Base-by-base conservation (phyloP, 2,888 invertebrate species). In the Drosophila nr. perissopoda region DNA sequence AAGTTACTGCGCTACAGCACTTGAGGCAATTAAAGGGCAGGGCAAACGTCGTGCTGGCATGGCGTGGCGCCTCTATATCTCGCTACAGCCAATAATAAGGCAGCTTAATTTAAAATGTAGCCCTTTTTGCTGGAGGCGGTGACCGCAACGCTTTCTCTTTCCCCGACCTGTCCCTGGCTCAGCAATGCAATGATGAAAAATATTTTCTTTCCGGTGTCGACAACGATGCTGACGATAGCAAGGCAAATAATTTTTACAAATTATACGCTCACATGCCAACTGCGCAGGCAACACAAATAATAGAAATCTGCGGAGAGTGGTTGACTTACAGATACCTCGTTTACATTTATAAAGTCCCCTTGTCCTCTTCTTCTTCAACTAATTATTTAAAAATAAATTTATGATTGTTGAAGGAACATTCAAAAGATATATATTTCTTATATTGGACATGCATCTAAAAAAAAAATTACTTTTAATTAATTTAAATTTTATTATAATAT, bases 171-270 rank as follows among this genome's bases (percentile, higher is more conserved):
- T 63, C 33, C 38, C 54, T 38, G 64, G 65, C 48, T 64, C 82
- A 65, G 53, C 72, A 70, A 74, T 82, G 81, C 82, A 84, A 63
- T 81, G 81, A 81, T 84, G 85, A 78, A 82, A 83, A 83, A 83
- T 78, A 74, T 82, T 76, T 78, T 82, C 81, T 78, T 72, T 66
- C 62, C 82, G 72, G 78, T 62, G 63, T 61, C 71, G 58, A 51
- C 59, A 73, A 68, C 48, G 59, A 21, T 46, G 65, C 72, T 63
- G 81, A 74, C 82, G 77, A 82, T 79, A 78, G 85, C 79, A 83
- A 72, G 72, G 83, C 88, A 85, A 85, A 88, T 88, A 88, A 83
- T 85, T 85, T 85, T 85, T 83, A 85, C 83, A 85, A 85, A 88
- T 88, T 85, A 88, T 88, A 76, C 81, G 77, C 88, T 85, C 85